Evolutionary conservation across 2,113 vertebrate species (phyloP), one percentile per base, ranked within the genome.

Genomic region (Albula glossodonta): DNA sequence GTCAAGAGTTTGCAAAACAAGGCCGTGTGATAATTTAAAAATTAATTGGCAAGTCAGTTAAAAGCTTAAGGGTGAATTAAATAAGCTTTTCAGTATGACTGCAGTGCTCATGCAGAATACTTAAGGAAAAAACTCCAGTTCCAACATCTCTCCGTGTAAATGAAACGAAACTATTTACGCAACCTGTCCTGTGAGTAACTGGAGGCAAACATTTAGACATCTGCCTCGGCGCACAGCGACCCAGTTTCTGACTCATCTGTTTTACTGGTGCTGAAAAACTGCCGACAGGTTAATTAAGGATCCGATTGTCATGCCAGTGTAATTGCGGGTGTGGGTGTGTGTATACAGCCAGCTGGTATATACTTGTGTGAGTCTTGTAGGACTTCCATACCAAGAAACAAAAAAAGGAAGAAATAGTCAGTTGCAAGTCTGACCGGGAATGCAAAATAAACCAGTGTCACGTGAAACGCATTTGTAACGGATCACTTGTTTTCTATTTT

Each of bases 21-120:
- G 87, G 84, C 90, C 0, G 82, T 1, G 53, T 81, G 12, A 88
- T 85, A 81, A 92, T 92, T 91, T 89, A 89, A 90, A 89, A 90
- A 87, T 89, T 89, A 91, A 92, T 93, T 89, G 89, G 82, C 86
- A 85, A 87, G 86, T 86, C 15, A 81, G 86, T 87, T 90, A 87
- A 57, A 90, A 87, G 88, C 90, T 91, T 80, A 15, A 56, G 86
- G 81, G 78, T 79, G 88, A 91, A 91, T 89, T 87, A 91, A 91
- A 92, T 84, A 79, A 90, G 91, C 88, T 90, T 81, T 41, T 87
- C 17, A 78, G 85, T 70, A 49, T 2, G 66, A 79, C 89, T 80
- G 80, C 19, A 83, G 63, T 87, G 19, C 87, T 88, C 81, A 51
- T 22, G 85, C 84, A 2, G 51, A 86, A 82, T 57, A 31, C 63